These are phyloP conservation scores for Trochalopteron elliotii DNA, from an alignment of 2,113 vertebrate species.

Conservation along the genomic window DNA sequence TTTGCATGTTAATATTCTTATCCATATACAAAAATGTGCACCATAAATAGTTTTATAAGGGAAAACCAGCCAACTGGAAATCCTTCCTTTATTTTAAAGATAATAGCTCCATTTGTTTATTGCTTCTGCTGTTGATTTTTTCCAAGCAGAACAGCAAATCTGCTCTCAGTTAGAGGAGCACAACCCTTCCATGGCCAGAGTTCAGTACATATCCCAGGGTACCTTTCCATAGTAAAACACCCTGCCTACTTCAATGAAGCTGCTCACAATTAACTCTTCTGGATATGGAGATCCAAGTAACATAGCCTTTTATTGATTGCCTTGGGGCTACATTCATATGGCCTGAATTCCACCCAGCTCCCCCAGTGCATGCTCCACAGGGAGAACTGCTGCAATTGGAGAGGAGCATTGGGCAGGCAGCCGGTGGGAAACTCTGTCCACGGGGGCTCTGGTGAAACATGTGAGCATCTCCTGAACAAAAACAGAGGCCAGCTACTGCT, in stretches of 20 bases:
- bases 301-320: background rate
- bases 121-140: constrained; percentile 58
- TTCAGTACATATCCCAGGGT: background rate
- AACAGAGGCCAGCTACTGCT: background rate
- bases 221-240: background rate
- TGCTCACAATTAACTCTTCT: constrained; percentile 39
- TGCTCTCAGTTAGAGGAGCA: constrained; percentile 28
- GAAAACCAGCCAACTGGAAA: constrained; percentile 71
- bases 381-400: background rate
- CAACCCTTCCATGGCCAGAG: background rate
- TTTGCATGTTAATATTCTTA: constrained; percentile 39
- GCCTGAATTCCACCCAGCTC: background rate
- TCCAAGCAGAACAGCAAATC: constrained; percentile 54
- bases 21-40: constrained; percentile 29
- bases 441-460: background rate
- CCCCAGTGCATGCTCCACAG: background rate
- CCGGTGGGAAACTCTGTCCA: background rate
- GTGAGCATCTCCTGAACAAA: background rate
- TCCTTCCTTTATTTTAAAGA: constrained; percentile 71
- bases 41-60: constrained; percentile 51
- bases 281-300: constrained; percentile 24
- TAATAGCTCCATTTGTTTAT: constrained; percentile 58
- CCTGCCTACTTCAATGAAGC: background rate
- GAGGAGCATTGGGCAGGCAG: background rate
- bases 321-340: background rate